Conservation (phyloP, 2,113 vertebrate genomes). For the Lasiurus cinereus region DNA sequence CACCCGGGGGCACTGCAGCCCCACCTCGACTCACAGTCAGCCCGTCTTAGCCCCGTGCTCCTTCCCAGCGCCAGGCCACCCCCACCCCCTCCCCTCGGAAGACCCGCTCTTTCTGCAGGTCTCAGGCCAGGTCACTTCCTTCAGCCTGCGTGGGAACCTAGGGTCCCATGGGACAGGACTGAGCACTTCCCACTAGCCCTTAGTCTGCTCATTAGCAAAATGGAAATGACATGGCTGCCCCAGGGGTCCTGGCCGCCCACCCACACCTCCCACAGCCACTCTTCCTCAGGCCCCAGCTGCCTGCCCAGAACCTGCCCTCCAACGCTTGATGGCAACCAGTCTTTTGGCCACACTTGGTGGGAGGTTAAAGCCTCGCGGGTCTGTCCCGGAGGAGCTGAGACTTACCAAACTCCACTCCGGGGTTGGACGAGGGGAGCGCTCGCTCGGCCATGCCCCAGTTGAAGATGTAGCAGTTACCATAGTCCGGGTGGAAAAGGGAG, state of each 20-base stretch:
- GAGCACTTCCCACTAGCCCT: not conserved
- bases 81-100: not conserved
- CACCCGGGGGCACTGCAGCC: too few relatives aligned
- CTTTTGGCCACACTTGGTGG: not conserved
- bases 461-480: constrained; percentile 92
- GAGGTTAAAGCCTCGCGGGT: not conserved
- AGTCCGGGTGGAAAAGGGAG: constrained; percentile 88
- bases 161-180: too few relatives aligned
- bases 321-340: not conserved
- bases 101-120: not conserved
- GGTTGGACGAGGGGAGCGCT: constrained; percentile 88
- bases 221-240: not conserved
- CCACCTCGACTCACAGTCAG: accelerated
- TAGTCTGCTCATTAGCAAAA: not conserved
- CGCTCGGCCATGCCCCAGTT: constrained; percentile 90
- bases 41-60: accelerated
- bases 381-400: not conserved
- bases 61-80: not conserved
- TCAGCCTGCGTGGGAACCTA: not conserved
- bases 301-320: not conserved
- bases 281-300: too few relatives aligned
- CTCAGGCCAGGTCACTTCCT: not conserved
- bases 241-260: too few relatives aligned
- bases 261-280: not conserved
- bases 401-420: constrained; percentile 90